Evolutionary conservation across 2,888 invertebrate genomes (phyloP).

Genomic region (Euzetes globulus): DNA sequence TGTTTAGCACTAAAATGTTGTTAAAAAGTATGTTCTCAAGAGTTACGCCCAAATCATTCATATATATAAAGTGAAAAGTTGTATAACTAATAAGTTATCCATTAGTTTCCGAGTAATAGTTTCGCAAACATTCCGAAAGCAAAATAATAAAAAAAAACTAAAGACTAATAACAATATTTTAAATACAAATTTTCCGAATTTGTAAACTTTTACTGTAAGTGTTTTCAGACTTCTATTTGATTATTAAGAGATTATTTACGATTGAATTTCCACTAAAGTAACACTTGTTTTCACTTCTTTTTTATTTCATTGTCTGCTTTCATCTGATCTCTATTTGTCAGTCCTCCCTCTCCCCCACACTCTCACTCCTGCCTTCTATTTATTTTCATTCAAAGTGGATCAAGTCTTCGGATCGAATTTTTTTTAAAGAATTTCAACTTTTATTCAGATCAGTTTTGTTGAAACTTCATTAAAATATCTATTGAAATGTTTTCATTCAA

Average conservation of each 20-base stretch:
- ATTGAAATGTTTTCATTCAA: slow-evolving; percentile 3
- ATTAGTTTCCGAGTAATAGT: background rate
- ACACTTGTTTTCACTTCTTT: slow-evolving; percentile 3
- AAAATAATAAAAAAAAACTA: background rate
- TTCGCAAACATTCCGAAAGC: no score
- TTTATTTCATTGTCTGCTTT: background rate
- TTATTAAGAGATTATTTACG: background rate
- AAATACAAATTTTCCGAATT: background rate
- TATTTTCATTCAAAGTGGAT: background rate
- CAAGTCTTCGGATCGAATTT: background rate
- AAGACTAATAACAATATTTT: background rate
- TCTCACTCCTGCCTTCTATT: background rate
- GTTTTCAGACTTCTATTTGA: background rate
- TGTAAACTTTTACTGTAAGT: background rate
- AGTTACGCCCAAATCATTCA: slow-evolving; percentile 28
- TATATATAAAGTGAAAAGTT: slow-evolving; percentile 21
- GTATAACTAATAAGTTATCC: background rate
- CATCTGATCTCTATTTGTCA: background rate
- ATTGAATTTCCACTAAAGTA: background rate
- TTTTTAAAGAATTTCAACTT: background rate
- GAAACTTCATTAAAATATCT: background rate
- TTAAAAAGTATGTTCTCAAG: slow-evolving; percentile 21
- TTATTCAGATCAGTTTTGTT: background rate
- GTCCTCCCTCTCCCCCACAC: slow-evolving; percentile 1
- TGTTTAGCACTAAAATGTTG: background rate